phyloP scores from a whole-genome alignment of 92 coral and sea anemone species.

The Siderastrea siderea region DNA sequence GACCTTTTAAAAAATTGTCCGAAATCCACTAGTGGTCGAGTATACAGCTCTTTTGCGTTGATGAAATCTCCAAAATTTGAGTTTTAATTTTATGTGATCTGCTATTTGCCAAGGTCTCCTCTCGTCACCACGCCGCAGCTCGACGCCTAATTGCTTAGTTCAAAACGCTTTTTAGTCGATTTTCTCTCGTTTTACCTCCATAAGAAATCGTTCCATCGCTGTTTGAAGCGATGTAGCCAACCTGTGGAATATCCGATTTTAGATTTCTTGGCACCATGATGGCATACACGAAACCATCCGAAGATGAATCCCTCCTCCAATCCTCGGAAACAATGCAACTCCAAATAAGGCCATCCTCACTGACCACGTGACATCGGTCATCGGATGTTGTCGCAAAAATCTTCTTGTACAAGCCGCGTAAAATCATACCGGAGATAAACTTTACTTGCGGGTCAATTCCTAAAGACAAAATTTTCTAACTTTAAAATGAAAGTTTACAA shows the following conservation, averaged over 20 bases:
- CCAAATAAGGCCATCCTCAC: conserved; percentile 30
- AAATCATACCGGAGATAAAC: conserved; percentile 28
- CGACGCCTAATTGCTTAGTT: too few species aligned
- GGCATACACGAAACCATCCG: conserved; percentile 24
- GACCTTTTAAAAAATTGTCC: too few species aligned
- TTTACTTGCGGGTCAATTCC: conserved; percentile 38
- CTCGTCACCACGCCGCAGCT: too few species aligned
- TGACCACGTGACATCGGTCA: conserved; percentile 31
- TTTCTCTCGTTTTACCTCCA: conserved; percentile 17
- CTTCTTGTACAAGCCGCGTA: background rate
- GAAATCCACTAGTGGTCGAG: too few species aligned
- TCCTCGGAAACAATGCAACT: conserved; percentile 19
- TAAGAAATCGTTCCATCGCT: conserved; percentile 35
- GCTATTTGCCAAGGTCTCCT: too few species aligned
- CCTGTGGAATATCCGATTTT: conserved; percentile 18
- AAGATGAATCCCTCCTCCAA: conserved; percentile 13
- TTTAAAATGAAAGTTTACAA: background rate
- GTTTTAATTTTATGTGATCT: too few species aligned
- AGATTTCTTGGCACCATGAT: conserved; percentile 10
- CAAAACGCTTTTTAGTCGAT: background rate
- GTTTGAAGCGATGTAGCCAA: background rate
- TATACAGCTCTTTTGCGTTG: too few species aligned
- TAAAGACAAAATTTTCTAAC: background rate
- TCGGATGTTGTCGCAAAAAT: conserved; percentile 19
- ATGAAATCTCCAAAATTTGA: too few species aligned